Base-by-base conservation (phyloP, 2,797 vertebrate species). In the Apogon hyalosoma region DNA sequence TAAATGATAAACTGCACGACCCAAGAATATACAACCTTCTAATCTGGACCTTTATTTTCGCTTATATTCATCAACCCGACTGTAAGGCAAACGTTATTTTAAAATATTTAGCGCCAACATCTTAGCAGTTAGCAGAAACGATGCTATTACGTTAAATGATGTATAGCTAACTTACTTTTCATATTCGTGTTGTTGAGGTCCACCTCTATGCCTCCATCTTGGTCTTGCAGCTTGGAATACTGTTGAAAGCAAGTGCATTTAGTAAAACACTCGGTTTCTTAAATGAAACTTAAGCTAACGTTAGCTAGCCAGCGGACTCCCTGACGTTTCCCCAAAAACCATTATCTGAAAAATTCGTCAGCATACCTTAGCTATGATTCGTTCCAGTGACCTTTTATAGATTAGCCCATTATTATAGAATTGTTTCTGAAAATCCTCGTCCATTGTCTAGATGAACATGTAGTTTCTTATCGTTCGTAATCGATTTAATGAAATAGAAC, bases 141-240 rank as follows among this genome's bases (percentile, higher is more conserved):
- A 13, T 33, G 15, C 9, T 10, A 8, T 28, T 6, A 24, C 39
- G 2, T 40, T 8, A 14, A 14, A 4, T 9, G 4, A 12, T 28
- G 21, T n/a, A 11, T 2, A n/a, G 19, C 38, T 52, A 0, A 69
- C 77, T 69, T 70, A 86, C 86, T 16, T 24, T 0, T 14, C 18
- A 33, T 0, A 4, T 39, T 2, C 0, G 40, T 61, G 4, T 40
- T n/a, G 3, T 58, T 5, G 18, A 92, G 36, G 71, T 93, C 85
- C 71, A 95, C 72, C 2, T 92, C 92, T 13, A 69, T 0, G 0
- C 58, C 84, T 0, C 21, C 69, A 12, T 88, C 80, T 3, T 73
- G 12, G 28, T 64, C 2, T 0, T 66, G 43, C 9, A 89, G 2
- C 54, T 64, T 87, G 15, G 90, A 89, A 73, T 94, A 95, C 94